These are phyloP conservation scores for Dicrurus megarhynchus DNA, from an alignment of 2,113 vertebrate genomes.

Conservation along the genomic window DNA sequence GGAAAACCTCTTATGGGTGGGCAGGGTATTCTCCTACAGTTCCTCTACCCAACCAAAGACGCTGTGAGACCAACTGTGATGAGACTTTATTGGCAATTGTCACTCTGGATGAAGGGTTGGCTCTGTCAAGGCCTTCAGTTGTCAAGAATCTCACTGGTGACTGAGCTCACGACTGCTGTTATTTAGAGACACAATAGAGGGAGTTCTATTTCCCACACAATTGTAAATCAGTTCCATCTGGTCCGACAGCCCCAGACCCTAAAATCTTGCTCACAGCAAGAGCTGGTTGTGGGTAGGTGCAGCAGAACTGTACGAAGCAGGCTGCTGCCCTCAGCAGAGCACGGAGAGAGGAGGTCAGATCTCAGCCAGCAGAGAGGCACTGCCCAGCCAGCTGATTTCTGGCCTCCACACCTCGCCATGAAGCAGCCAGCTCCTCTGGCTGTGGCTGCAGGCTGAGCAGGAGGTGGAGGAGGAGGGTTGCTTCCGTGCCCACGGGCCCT, in stretches of 20 bases:
- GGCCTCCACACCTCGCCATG: background rate
- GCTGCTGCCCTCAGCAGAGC: background rate
- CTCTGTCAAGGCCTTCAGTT: background rate
- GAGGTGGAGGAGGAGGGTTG: background rate
- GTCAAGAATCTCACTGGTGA: background rate
- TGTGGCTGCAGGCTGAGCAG: background rate
- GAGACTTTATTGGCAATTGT: background rate
- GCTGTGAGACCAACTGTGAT: background rate
- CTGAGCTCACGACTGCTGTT: background rate
- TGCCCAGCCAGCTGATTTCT: background rate
- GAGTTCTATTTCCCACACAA: background rate
- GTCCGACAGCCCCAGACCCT: background rate
- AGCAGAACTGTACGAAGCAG: background rate
- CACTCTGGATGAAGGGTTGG: background rate
- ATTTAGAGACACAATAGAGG: background rate
- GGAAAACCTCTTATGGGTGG: background rate
- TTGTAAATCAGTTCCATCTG: background rate
- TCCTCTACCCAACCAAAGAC: background rate
- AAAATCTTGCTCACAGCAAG: background rate
- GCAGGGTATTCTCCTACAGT: background rate
- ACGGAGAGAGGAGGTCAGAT: background rate
- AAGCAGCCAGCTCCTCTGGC: background rate
- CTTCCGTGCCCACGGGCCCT: accelerated
- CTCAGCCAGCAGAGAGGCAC: background rate
- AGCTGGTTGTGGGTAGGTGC: background rate